Conservation (phyloP, 2,888 invertebrate genomes). For the Brassicogethes aeneus region DNA sequence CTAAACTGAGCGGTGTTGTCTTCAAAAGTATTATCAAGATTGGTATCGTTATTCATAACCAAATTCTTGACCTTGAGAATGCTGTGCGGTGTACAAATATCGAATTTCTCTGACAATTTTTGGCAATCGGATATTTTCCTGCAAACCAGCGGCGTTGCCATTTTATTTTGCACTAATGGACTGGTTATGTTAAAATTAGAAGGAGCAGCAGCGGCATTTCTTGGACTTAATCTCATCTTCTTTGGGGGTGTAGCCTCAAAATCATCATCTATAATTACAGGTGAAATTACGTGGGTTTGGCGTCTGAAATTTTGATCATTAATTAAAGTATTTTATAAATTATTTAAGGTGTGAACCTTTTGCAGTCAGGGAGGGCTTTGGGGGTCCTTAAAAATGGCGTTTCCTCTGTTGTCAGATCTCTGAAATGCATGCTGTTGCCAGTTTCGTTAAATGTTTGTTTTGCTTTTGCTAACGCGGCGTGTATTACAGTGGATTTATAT, state of each 20-base stretch:
- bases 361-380: constrained; percentile 14
- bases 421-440: constrained; percentile 34
- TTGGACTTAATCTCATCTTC: constrained; percentile 25
- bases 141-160: constrained; percentile 50
- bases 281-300: constrained; percentile 13
- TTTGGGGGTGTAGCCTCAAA: constrained; percentile 19
- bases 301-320: constrained; percentile 5
- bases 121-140: constrained; percentile 30
- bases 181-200: constrained; percentile 4
- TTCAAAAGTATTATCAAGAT: neutral
- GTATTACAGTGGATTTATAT: constrained; percentile 42
- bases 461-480: constrained; percentile 42
- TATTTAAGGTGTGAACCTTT: neutral
- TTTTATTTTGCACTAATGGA: constrained; percentile 10
- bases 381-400: constrained; percentile 57
- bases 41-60: neutral
- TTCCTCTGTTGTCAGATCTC: constrained; percentile 42
- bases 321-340: neutral
- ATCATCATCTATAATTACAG: constrained; percentile 14
- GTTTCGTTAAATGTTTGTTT: constrained; percentile 42
- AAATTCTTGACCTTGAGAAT: constrained; percentile 49
- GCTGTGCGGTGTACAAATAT: constrained; percentile 51
- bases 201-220: constrained; percentile 13
- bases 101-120: constrained; percentile 13
- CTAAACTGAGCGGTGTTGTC: constrained; percentile 6